These are phyloP conservation scores for Catostylus mosaicus DNA, from an alignment of 30 jellyfish, hydroid and myxozoan genomes.

Conservation along the genomic window DNA sequence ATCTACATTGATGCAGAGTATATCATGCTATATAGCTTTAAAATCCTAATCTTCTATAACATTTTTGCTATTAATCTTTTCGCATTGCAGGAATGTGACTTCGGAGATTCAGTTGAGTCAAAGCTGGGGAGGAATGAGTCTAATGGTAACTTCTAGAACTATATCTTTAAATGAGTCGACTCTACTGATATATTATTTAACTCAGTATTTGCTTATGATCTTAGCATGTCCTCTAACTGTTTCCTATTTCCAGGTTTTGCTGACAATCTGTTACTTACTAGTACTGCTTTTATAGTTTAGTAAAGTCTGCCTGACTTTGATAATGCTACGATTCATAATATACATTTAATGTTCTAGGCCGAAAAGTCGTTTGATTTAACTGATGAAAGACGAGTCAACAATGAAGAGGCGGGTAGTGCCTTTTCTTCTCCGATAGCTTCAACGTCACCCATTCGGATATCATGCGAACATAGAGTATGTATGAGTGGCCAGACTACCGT, in stretches of 20 bases:
- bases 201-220: too few species aligned
- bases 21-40: too few species aligned
- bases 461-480: conserved; percentile 55
- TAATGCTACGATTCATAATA: background rate
- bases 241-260: background rate
- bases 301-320: background rate
- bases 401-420: conserved; percentile 69
- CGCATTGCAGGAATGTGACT: conserved; percentile 66
- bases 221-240: too few species aligned
- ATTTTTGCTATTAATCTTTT: background rate
- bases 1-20: too few species aligned
- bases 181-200: too few species aligned
- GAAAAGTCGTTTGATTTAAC: conserved; percentile 75
- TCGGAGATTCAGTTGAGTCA: conserved; percentile 87
- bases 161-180: too few species aligned
- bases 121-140: conserved; percentile 94
- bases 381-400: conserved; percentile 66
- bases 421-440: conserved; percentile 77
- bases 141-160: too few species aligned
- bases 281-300: background rate
- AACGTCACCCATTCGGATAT: conserved; percentile 69
- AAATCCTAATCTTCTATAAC: too few species aligned
- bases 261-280: background rate
- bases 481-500: background rate
- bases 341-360: conserved; percentile 35